Base-by-base conservation (phyloP, 2,888 invertebrate genomes). In the Callyntrura sp. region DNA sequence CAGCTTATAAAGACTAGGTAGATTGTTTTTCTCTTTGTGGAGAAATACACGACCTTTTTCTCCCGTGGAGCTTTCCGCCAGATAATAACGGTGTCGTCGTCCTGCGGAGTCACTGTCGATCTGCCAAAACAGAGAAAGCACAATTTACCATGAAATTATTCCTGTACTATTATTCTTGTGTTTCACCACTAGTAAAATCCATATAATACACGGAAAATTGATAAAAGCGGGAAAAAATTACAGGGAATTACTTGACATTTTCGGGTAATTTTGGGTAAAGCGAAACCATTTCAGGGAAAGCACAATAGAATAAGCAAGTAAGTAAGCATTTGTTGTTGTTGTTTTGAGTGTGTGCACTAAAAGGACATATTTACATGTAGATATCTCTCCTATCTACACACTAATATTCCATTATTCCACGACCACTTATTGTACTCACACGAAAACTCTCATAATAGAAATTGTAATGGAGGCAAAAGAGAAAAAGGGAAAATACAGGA, bases 91-190 rank as follows among this genome's bases (percentile, higher is more conserved):
- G 9, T n/a, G 35, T 1, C 17, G 17, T 12, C n/a, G n/a, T 5
- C 17, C 14, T 35, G 4, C 12, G 14, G 25, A 70, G 14, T 70
- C 70, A 70, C 70, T 65, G 62, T 62, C n/a, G n/a, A 51, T 51
- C 51, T 60, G 17, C 35, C 23, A 25, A n/a, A 28, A 55, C 14
- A 78, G 1, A 51, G 11, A 55, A 28, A 17, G 11, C 14, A 78
- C 28, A 28, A 51, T 55, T 55, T 55, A 78, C 25, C 78, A 55
- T 51, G 9, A 78, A 78, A 78, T 78, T 78, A n/a, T 78, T 23
- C 28, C 14, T 51, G 14, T n/a, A 43, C n/a, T 43, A 12, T 70
- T 70, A 17, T 70, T 23, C 51, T n/a, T 28, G 48, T n/a, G n/a
- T 51, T 51, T 12, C 45, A 43, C 20, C 70, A 9, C 17, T 9